These are phyloP conservation scores for Neomicropteryx cornuta DNA, from an alignment of 1,140 invertebrate species.

Conservation along the genomic window DNA sequence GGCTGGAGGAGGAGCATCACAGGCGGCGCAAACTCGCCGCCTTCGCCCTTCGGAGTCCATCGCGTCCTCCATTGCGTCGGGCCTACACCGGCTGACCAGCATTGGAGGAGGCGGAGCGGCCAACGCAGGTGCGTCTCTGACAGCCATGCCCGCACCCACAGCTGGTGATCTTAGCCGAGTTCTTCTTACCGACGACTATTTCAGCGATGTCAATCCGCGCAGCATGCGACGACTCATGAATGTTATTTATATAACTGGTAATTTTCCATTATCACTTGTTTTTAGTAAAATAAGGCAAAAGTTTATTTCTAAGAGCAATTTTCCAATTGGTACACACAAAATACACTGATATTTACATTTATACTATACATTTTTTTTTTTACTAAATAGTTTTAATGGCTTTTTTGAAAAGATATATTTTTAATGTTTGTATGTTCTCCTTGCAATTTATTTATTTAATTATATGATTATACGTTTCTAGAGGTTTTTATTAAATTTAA, in stretches of 20 bases:
- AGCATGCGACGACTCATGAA: conserved; percentile 96
- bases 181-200: conserved; percentile 88
- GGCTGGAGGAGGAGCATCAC: conserved; percentile 1
- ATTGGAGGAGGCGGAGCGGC: conserved; percentile 48
- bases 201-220: conserved; percentile 93
- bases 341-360: too few relatives aligned
- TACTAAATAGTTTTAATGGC: neutral
- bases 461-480: too few relatives aligned
- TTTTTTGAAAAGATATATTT: conserved; percentile 1
- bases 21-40: conserved; percentile 39
- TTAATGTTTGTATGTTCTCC: too few relatives aligned
- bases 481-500: too few relatives aligned
- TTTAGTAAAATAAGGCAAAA: neutral
- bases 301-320: neutral
- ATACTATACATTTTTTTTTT: neutral
- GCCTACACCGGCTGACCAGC: conserved; percentile 66
- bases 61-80: conserved; percentile 80
- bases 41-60: conserved; percentile 76
- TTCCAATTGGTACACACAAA: too few relatives aligned
- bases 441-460: too few relatives aligned
- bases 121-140: too few relatives aligned
- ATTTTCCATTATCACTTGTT: conserved; percentile 7
- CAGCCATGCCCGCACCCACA: conserved; percentile 20
- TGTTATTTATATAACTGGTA: conserved; percentile 91
- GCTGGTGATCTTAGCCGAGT: conserved; percentile 47